phyloP scores from a whole-genome alignment of 2,797 vertebrate species.

The Gymnothorax reevesii region DNA sequence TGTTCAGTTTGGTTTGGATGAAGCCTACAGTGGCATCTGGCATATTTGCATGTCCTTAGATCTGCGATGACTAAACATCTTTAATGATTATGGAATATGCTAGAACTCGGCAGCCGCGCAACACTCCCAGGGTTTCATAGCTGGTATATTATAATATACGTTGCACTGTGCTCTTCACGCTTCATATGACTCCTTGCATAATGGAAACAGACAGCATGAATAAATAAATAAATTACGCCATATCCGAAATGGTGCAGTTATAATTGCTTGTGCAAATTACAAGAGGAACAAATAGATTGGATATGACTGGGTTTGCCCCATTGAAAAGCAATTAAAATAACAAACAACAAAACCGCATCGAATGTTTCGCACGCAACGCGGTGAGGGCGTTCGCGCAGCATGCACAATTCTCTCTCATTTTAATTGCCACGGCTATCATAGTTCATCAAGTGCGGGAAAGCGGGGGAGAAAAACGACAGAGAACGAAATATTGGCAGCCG shows the following conservation, averaged over 20 bases:
- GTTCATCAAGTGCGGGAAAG: not conserved
- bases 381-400: not conserved
- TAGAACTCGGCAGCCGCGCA: not conserved
- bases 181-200: not conserved
- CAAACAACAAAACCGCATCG: not conserved
- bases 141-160: not conserved
- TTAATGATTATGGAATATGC: not conserved
- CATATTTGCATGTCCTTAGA: not conserved
- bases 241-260: not conserved
- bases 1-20: not conserved
- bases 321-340: conserved; percentile 2
- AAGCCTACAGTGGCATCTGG: not conserved
- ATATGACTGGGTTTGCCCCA: not conserved
- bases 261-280: not conserved
- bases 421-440: not conserved
- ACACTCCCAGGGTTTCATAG: not conserved
- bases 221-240: not conserved
- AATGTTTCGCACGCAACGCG: not conserved
- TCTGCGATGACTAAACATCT: not conserved
- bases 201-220: not conserved
- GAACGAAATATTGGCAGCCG: not conserved
- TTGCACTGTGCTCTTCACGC: not conserved
- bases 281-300: not conserved
- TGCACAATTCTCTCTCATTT: not conserved
- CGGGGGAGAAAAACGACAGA: not conserved